Percentiles rank a stretch among this genome's conserved stretches.
These are phyloP conservation scores for Rhombomys opimus DNA, from an alignment of 2,113 vertebrate species.

Conservation along the genomic window DNA sequence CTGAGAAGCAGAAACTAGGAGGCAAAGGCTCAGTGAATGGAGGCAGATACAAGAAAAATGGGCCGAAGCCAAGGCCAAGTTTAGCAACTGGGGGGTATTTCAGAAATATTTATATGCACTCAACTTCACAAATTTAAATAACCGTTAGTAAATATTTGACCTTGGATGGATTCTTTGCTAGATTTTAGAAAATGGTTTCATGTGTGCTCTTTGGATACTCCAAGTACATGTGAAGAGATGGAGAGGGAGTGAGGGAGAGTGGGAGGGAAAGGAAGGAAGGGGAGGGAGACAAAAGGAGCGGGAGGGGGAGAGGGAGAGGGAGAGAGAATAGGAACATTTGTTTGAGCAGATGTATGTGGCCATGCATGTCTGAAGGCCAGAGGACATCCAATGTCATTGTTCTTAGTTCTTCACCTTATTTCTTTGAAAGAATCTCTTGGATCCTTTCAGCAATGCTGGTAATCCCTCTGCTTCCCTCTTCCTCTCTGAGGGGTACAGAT, in stretches of 20 bases:
- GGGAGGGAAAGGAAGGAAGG: neutral
- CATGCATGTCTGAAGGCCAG: neutral
- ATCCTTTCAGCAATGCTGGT: too few relatives aligned
- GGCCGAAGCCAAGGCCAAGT: neutral
- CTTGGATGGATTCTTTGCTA: neutral
- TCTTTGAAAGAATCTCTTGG: neutral
- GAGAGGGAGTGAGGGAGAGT: too few relatives aligned
- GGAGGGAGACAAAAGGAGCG: too few relatives aligned
- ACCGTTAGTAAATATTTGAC: too few relatives aligned
- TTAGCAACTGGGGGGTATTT: neutral
- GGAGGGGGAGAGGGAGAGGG: too few relatives aligned
- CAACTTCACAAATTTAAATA: neutral
- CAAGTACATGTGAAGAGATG: neutral
- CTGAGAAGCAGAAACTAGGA: neutral
- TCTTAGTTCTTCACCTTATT: neutral
- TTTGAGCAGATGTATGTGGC: neutral
- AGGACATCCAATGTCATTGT: neutral
- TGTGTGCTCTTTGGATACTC: neutral
- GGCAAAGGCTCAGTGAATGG: neutral
- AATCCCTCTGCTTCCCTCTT: neutral
- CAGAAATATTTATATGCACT: neutral
- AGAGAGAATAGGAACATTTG: neutral
- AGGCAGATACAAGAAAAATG: neutral
- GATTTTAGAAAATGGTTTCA: neutral
- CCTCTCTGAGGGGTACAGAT: accelerated